A percentile compares a stretch with the other conserved stretches of the same genome.
These are phyloP conservation scores for Drosophila fulvimacula DNA, from an alignment of 2,888 invertebrate species.

Conservation along the genomic window DNA sequence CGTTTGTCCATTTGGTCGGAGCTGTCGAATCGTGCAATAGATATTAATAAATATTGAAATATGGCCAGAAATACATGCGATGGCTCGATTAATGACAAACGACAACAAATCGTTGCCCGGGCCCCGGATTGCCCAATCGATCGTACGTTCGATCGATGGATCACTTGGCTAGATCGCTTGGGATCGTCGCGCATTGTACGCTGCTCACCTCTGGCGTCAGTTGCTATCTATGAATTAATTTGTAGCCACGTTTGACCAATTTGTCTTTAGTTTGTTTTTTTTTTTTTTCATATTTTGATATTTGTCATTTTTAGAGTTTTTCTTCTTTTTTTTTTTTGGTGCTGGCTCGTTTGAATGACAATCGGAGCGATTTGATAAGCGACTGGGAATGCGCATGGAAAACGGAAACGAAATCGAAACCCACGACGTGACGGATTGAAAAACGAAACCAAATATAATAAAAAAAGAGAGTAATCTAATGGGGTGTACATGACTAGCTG, in stretches of 20 bases:
- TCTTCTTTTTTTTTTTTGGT: not conserved
- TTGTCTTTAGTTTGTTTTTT: slow-evolving; percentile 37
- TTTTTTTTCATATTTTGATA: not conserved
- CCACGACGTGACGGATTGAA: slow-evolving; percentile 8
- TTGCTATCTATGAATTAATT: slow-evolving; percentile 52
- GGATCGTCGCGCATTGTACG: slow-evolving; percentile 43
- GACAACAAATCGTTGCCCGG: slow-evolving; percentile 63
- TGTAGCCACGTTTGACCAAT: slow-evolving; percentile 56
- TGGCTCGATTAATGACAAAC: slow-evolving; percentile 64
- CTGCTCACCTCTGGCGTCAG: slow-evolving; percentile 55
- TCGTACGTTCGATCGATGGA: slow-evolving; percentile 33
- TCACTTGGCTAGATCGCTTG: slow-evolving; percentile 34
- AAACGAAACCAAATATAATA: slow-evolving; percentile 34
- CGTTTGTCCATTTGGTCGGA: slow-evolving; percentile 43
- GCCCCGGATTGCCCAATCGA: slow-evolving; percentile 50
- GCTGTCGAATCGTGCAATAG: slow-evolving; percentile 55
- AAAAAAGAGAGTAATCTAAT: not conserved
- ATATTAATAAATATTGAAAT: slow-evolving; percentile 63
- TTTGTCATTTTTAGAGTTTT: slow-evolving; percentile 6
- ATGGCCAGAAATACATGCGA: slow-evolving; percentile 41
- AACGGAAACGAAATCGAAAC: slow-evolving; percentile 31
- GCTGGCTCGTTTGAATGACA: slow-evolving; percentile 48
- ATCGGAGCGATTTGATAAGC: slow-evolving; percentile 50
- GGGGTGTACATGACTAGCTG: not conserved
- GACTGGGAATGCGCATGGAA: slow-evolving; percentile 22